These are phyloP conservation scores for Diachasmimorpha longicaudata DNA, from an alignment of 1,140 invertebrate species.

Conservation along the genomic window DNA sequence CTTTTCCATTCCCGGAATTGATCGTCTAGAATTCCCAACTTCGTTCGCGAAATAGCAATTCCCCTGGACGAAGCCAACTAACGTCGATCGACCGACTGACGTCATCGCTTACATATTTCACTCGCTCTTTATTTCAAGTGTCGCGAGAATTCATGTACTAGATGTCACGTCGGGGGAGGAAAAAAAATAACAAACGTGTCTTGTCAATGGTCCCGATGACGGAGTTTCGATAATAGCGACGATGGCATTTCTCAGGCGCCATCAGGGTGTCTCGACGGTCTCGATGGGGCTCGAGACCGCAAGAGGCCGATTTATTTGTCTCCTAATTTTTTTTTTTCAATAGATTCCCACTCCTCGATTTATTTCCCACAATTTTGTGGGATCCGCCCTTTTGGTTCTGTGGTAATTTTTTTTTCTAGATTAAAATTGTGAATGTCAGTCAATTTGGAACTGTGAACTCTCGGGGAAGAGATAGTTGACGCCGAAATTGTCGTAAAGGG, in stretches of 20 bases:
- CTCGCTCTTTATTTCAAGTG: slow-evolving; percentile 1
- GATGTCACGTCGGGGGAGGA: not conserved
- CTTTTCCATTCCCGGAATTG: too few species aligned
- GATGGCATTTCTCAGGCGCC: not conserved
- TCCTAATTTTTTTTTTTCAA: not conserved
- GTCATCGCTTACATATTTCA: not conserved
- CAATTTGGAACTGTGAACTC: slow-evolving; percentile 2
- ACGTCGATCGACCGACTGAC: not conserved
- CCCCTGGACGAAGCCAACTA: too few species aligned
- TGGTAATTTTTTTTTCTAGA: not conserved
- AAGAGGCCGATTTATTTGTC: not conserved
- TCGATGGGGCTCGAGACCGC: not conserved
- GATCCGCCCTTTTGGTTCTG: too few species aligned
- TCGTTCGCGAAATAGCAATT: too few species aligned
- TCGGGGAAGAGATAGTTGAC: not conserved
- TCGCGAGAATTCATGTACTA: not conserved
- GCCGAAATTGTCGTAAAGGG: not conserved
- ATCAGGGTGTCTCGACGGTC: not conserved
- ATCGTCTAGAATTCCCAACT: too few species aligned
- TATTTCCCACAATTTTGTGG: too few species aligned
- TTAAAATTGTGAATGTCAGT: too few species aligned
- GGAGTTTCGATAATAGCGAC: not conserved
- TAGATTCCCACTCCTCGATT: too few species aligned
- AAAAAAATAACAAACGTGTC: slow-evolving; percentile 1
- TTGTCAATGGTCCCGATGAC: not conserved